Evolutionary conservation across 2,113 vertebrate species (phyloP).

Genomic region (Arizona elegans): DNA sequence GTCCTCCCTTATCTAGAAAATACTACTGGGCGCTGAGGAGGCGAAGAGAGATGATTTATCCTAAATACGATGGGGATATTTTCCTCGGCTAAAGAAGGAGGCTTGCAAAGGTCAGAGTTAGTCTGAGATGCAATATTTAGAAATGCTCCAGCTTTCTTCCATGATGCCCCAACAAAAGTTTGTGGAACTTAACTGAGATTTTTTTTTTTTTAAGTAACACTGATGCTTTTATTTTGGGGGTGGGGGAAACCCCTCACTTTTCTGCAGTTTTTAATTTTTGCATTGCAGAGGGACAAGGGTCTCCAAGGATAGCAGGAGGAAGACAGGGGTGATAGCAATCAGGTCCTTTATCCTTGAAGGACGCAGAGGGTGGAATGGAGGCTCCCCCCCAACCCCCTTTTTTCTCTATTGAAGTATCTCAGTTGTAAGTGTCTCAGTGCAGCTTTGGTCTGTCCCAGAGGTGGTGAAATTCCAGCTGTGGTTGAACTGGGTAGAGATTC

Average conservation of each 20-base stretch:
- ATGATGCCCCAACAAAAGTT: constrained; percentile 52
- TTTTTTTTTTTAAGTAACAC: constrained; percentile 7
- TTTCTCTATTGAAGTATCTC: background rate
- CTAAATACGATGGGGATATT: background rate
- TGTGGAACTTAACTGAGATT: background rate
- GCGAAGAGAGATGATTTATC: background rate
- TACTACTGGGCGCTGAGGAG: background rate
- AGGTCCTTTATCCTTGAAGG: background rate
- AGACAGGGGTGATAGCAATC: background rate
- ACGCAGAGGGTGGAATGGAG: background rate
- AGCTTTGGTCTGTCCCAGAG: background rate
- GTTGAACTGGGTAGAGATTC: background rate
- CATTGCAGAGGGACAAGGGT: background rate
- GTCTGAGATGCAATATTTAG: constrained; percentile 23
- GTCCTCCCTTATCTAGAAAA: background rate
- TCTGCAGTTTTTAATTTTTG: background rate
- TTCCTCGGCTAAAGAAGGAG: background rate
- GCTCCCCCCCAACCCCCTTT: no score
- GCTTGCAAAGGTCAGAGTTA: constrained; percentile 12
- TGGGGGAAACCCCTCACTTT: fast-evolving
- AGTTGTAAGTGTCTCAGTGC: background rate
- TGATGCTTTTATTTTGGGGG: background rate
- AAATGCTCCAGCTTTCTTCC: constrained; percentile 34
- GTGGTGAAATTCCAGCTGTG: background rate
- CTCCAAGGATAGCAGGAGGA: background rate